A percentile compares a stretch with the other conserved stretches of the same genome.
Conservation (phyloP, 2,797 vertebrate genomes). For the Pteropus rufus region DNA sequence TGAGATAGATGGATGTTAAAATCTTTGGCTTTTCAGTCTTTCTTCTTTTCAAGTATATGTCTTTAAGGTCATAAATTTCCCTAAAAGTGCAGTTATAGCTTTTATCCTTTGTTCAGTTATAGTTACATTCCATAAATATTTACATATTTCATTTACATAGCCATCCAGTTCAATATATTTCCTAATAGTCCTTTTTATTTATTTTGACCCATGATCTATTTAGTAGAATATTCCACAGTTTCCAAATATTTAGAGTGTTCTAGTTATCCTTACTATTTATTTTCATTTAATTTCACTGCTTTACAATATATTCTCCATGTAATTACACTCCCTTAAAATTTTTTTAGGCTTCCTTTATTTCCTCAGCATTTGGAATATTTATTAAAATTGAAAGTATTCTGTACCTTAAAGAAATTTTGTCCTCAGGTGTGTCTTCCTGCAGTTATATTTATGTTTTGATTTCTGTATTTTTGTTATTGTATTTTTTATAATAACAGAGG, state of each 20-base stretch:
- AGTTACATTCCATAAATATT: neutral
- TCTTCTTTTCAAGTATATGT: neutral
- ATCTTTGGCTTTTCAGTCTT: neutral
- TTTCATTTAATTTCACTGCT: neutral
- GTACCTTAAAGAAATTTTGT: neutral
- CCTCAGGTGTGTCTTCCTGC: neutral
- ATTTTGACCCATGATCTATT: neutral
- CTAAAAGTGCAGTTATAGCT: neutral
- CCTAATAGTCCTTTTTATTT: neutral
- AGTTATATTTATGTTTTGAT: neutral
- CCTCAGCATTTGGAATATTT: neutral
- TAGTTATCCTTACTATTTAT: neutral
- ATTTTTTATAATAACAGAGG: neutral
- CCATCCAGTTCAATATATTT: neutral
- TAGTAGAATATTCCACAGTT: neutral
- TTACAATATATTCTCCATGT: neutral
- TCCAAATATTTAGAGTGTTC: neutral
- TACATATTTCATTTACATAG: neutral
- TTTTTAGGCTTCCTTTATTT: neutral
- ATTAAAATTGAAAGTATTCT: neutral
- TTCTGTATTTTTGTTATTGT: neutral
- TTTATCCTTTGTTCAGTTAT: neutral
- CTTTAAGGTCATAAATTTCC: neutral
- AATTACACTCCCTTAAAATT: neutral
- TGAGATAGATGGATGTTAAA: neutral